phyloP scores from a whole-genome alignment of 1,140 invertebrate species.

The Yoshiicerus persimilis region DNA sequence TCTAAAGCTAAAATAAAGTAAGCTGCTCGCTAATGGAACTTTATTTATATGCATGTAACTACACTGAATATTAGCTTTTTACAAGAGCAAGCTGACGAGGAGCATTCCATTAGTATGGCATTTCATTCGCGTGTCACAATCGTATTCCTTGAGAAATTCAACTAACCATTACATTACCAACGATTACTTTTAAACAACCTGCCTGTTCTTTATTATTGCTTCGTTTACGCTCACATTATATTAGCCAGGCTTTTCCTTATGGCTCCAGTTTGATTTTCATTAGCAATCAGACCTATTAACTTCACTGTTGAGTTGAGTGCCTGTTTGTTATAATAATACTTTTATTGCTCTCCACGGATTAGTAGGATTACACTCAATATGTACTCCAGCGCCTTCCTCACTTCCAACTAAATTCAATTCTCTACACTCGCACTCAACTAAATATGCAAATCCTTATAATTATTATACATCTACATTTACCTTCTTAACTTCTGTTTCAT shows the following conservation, averaged over 20 bases:
- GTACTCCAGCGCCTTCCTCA: background rate
- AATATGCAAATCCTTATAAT: background rate
- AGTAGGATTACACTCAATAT: background rate
- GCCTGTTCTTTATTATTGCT: background rate
- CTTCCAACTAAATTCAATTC: background rate
- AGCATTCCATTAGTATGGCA: slow-evolving; percentile 25
- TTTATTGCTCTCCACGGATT: background rate
- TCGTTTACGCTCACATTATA: slow-evolving; percentile 13
- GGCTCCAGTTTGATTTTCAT: background rate
- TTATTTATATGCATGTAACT: slow-evolving; percentile 32
- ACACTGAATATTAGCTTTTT: slow-evolving; percentile 10
- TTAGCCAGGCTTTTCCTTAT: background rate
- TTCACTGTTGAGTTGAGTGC: background rate
- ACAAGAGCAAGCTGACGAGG: background rate
- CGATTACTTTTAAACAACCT: slow-evolving; percentile 13
- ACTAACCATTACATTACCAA: slow-evolving; percentile 14
- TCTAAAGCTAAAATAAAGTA: slow-evolving; percentile 10
- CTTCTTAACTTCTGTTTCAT: no score
- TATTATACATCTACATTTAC: background rate
- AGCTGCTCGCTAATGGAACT: slow-evolving; percentile 12
- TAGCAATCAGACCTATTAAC: background rate
- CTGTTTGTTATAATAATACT: background rate
- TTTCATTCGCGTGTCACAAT: slow-evolving; percentile 26
- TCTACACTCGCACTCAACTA: background rate
- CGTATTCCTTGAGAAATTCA: slow-evolving; percentile 19